phyloP scores from a whole-genome alignment of 2,797 vertebrate species.

The Synanceia verrucosa region DNA sequence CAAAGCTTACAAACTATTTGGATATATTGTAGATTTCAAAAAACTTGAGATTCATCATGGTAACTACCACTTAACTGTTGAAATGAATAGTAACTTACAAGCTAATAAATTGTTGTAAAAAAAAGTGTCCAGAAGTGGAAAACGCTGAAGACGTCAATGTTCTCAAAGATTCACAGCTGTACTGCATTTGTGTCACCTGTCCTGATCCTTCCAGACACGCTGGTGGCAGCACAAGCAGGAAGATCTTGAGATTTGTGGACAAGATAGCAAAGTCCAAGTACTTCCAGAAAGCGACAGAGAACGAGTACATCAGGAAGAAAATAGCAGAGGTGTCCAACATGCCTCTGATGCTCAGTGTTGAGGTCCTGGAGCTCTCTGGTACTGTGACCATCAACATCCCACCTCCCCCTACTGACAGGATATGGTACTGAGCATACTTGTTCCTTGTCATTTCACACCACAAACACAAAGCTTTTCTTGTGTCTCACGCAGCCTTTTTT shows the following conservation, averaged over 20 bases:
- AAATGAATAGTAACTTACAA: not conserved
- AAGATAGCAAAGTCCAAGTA: conserved; percentile 91
- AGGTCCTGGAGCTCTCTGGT: conserved; percentile 88
- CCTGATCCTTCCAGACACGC: conserved; percentile 68
- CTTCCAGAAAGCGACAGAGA: conserved; percentile 91
- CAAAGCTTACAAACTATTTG: not conserved
- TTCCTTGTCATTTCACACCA: not conserved
- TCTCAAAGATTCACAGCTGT: not conserved
- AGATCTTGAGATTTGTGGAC: conserved; percentile 88
- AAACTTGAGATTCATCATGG: accelerated
- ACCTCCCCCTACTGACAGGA: conserved; percentile 88
- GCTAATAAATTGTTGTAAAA: not conserved
- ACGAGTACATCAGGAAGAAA: conserved; percentile 92
- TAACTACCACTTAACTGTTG: not conserved
- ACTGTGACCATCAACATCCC: conserved; percentile 88
- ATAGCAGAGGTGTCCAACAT: conserved; percentile 91
- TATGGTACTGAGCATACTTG: conserved; percentile 81
- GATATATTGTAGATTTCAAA: not conserved
- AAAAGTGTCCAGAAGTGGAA: not conserved
- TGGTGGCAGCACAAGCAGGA: conserved; percentile 84
- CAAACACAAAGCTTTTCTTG: not conserved
- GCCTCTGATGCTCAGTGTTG: conserved; percentile 87
- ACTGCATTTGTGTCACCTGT: not conserved
- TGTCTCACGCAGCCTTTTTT: not conserved
- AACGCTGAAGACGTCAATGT: not conserved